Evolutionary conservation across 2,113 vertebrate genomes (phyloP).

Genomic region (Hucho hucho): DNA sequence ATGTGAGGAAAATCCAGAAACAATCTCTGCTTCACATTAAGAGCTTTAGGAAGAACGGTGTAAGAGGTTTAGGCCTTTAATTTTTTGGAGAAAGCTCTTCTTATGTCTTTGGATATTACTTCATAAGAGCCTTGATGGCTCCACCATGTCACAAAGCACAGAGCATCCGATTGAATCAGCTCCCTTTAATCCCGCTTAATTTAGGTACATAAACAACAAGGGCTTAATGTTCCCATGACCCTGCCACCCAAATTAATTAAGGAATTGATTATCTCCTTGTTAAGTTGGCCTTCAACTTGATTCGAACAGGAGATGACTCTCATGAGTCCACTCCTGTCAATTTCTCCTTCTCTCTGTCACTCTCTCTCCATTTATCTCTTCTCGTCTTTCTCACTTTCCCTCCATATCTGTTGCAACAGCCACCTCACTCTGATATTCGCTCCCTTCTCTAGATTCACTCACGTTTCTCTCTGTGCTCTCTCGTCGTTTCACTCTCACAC

Average conservation of each 20-base stretch:
- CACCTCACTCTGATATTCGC: conserved; percentile 2
- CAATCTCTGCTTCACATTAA: conserved; percentile 27
- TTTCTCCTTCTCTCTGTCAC: neutral
- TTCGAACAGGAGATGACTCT: neutral
- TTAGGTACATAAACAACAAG: conserved; percentile 29
- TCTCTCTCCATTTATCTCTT: neutral
- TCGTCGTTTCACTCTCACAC: too few relatives aligned
- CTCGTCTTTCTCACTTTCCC: neutral
- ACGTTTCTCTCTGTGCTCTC: conserved; percentile 19
- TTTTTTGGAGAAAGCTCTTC: conserved; percentile 19
- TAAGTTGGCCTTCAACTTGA: conserved; percentile 2
- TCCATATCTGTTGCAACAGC: neutral
- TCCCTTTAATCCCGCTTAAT: conserved; percentile 41
- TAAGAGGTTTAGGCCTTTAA: conserved; percentile 43
- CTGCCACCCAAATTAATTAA: conserved; percentile 15
- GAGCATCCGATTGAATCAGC: conserved; percentile 34
- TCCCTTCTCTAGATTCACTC: neutral
- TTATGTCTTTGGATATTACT: conserved; percentile 24
- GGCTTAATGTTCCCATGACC: conserved; percentile 27
- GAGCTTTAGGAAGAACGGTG: conserved; percentile 35
- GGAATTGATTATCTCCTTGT: conserved; percentile 5
- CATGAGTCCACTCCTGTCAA: neutral
- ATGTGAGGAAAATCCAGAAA: conserved; percentile 1
- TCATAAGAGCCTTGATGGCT: conserved; percentile 26
- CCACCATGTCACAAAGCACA: conserved; percentile 18